phyloP scores from a whole-genome alignment of 2,113 vertebrate species.

The Planiliza haematocheilus region DNA sequence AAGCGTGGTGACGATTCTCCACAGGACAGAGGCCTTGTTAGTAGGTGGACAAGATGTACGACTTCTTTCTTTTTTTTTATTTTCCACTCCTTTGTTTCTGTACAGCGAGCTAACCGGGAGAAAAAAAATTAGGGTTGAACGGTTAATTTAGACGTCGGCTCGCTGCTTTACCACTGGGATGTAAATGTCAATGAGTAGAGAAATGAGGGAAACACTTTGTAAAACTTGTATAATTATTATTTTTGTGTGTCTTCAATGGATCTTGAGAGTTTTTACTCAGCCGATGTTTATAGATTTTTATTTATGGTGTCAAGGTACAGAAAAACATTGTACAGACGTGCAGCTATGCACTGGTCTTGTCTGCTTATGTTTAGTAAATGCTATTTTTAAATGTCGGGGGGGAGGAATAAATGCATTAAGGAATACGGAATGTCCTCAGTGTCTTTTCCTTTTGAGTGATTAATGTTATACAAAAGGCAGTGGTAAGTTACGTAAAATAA shows the following conservation, averaged over 20 bases:
- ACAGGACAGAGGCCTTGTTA: slow-evolving; percentile 36
- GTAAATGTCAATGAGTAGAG: slow-evolving; percentile 45
- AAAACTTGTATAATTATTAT: slow-evolving; percentile 73
- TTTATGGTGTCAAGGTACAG: slow-evolving; percentile 77
- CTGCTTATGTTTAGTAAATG: slow-evolving; percentile 76
- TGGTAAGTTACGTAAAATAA: too few species aligned
- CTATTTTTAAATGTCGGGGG: slow-evolving; percentile 77
- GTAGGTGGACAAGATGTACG: neutral
- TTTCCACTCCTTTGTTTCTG: slow-evolving; percentile 12
- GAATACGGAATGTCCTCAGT: slow-evolving; percentile 30
- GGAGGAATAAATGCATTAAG: slow-evolving; percentile 74
- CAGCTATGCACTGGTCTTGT: slow-evolving; percentile 63
- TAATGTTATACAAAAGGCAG: neutral
- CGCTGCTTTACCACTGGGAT: slow-evolving; percentile 51
- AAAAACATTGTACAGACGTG: slow-evolving; percentile 69
- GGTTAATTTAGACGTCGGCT: slow-evolving; percentile 8
- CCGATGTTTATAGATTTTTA: slow-evolving; percentile 79
- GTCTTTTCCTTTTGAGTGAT: slow-evolving; percentile 9
- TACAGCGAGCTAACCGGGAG: slow-evolving; percentile 17
- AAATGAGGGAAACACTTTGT: slow-evolving; percentile 58
- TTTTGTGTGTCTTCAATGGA: slow-evolving; percentile 66
- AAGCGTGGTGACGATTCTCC: slow-evolving; percentile 1
- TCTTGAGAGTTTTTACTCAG: slow-evolving; percentile 70
- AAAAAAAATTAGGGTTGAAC: neutral
- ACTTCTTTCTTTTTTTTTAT: neutral